These are phyloP conservation scores for Eucera pruinosa DNA, from an alignment of 2,888 invertebrate genomes.

Conservation along the genomic window DNA sequence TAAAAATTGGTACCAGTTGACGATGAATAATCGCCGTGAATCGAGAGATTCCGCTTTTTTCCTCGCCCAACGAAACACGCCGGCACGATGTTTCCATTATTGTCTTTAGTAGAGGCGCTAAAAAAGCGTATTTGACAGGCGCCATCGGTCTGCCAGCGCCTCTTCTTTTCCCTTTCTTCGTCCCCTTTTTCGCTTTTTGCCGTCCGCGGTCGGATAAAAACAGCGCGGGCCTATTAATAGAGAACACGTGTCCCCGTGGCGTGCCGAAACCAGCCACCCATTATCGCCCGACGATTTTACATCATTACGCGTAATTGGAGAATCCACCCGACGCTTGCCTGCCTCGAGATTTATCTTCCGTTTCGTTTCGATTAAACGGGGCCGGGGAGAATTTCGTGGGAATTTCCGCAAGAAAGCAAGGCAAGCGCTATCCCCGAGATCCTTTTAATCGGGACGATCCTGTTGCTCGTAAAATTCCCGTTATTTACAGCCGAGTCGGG, in stretches of 20 bases:
- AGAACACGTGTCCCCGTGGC: constrained; percentile 73
- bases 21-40: too few species aligned
- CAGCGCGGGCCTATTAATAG: constrained; percentile 76
- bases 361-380: constrained; percentile 55
- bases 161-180: constrained; percentile 49
- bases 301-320: constrained; percentile 79
- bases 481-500: constrained; percentile 24
- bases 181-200: constrained; percentile 28
- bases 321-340: constrained; percentile 18
- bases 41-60: too few species aligned
- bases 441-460: too few species aligned
- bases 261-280: constrained; percentile 64
- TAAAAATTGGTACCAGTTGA: too few species aligned
- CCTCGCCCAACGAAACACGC: too few species aligned
- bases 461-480: constrained; percentile 10
- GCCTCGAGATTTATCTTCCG: constrained; percentile 46
- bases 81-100: constrained; percentile 67
- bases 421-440: too few species aligned
- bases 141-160: constrained; percentile 64
- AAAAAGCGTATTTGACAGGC: constrained; percentile 75
- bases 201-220: constrained; percentile 67
- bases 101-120: constrained; percentile 67
- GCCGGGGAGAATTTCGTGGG: constrained; percentile 16
- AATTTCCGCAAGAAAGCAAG: too few species aligned
- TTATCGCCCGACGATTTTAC: constrained; percentile 79